Conservation (phyloP, 2,888 invertebrate genomes). For the Acronicta alni region DNA sequence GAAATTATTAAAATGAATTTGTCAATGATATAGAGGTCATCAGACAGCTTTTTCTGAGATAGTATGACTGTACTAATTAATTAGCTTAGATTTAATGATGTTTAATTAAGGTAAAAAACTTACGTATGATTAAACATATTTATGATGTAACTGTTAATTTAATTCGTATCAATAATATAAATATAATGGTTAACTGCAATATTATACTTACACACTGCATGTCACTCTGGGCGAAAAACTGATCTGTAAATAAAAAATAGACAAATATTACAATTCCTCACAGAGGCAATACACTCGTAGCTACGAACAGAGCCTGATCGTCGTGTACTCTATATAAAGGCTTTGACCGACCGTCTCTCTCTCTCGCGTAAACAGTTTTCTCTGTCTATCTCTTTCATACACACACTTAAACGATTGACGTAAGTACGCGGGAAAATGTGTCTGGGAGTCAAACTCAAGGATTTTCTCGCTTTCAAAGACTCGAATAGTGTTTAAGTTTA, state of each 20-base stretch:
- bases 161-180: not conserved
- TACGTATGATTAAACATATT: too few relatives aligned
- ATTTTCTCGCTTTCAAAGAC: slow-evolving; percentile 59
- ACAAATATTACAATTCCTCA: slow-evolving; percentile 22
- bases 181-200: not conserved
- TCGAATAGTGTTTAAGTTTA: slow-evolving; percentile 42
- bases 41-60: too few relatives aligned
- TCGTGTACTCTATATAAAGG: slow-evolving; percentile 69
- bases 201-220: slow-evolving; percentile 38
- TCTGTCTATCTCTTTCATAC: slow-evolving; percentile 60
- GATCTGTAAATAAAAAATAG: slow-evolving; percentile 31
- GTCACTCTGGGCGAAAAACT: slow-evolving; percentile 7
- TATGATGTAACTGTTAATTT: too few relatives aligned
- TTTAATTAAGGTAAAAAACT: too few relatives aligned
- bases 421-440: slow-evolving; percentile 72
- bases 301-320: slow-evolving; percentile 12
- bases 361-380: slow-evolving; percentile 58
- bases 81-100: too few relatives aligned
- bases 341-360: slow-evolving; percentile 65
- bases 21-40: too few relatives aligned
- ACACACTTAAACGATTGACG: slow-evolving; percentile 70
- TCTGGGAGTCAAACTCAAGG: slow-evolving; percentile 65
- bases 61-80: too few relatives aligned
- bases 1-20: too few relatives aligned
- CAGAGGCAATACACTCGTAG: slow-evolving; percentile 35